Conservation (phyloP, 2,113 vertebrate genomes). For the Haliaeetus leucogaster region DNA sequence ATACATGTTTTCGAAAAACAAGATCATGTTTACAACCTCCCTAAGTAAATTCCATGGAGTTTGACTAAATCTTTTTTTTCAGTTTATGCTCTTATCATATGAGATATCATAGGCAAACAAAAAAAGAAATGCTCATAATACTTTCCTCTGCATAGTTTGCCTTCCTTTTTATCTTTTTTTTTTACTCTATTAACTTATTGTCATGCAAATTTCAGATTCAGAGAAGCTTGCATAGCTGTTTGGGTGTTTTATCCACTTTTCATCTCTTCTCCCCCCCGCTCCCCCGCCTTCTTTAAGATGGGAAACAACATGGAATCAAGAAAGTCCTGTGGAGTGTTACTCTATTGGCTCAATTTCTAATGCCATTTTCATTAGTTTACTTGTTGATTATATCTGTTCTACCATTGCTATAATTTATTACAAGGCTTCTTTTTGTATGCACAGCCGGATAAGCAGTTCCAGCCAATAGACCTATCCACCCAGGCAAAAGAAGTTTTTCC, state of each 20-base stretch:
- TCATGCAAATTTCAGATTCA: not conserved
- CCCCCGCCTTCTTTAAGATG: not conserved
- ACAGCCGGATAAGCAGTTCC: constrained; percentile 22
- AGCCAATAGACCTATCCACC: not conserved
- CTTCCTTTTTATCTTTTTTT: not conserved
- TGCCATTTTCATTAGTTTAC: not conserved
- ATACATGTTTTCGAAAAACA: not conserved
- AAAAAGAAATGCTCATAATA: not conserved
- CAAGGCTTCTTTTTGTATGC: not conserved
- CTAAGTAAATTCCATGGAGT: not conserved
- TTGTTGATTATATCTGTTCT: not conserved
- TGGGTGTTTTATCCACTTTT: not conserved
- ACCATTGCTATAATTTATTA: constrained; percentile 9
- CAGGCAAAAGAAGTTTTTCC: not conserved
- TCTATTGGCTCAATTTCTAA: not conserved
- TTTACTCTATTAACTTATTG: not conserved
- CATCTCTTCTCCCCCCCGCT: too few relatives aligned
- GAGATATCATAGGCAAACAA: not conserved
- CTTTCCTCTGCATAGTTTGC: not conserved
- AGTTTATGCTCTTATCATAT: not conserved
- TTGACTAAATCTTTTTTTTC: not conserved
- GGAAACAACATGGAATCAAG: not conserved
- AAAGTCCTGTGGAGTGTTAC: not conserved
- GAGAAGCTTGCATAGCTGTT: not conserved
- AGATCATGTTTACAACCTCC: not conserved